Base-by-base conservation (phyloP, 2,797 vertebrate species). In the Apogon hyalosoma region DNA sequence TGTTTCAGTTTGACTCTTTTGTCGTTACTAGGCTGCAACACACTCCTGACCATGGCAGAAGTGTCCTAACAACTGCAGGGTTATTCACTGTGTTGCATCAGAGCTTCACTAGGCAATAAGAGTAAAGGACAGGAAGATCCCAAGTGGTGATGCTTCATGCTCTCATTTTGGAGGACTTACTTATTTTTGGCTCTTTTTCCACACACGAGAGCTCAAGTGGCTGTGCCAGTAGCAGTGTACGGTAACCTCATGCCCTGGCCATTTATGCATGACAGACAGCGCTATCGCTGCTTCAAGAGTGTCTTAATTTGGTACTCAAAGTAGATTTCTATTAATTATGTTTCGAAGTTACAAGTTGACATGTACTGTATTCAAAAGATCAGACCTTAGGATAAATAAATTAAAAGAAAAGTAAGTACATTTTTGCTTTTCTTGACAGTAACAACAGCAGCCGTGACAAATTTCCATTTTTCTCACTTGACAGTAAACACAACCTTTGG, bases 101-200 rank as follows among this genome's bases (percentile, higher is more conserved):
- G 60, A 66, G 40, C 48, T 68, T 62, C 55, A 46, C 45, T 51
- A 58, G 54, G 61, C 66, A 74, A 55, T 56, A 77, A 69, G 63
- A 54, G 69, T 19, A 69, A 66, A 89, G 83, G 76, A 88, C 77
- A 80, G 81, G 58, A 75, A 59, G 75, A 64, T 88, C 79, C 79
- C 77, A 69, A 63, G 77, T 73, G 74, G 48, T 56, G 50, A 66
- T 74, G 79, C 59, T 76, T 71, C 73, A 73, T 75, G 84, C 77
- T 80, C 79, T 77, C 60, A 69, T 87, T 85, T 80, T 75, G 21
- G 69, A 79, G 69, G 56, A 75, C 69, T 68, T 43, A 0, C 38
- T 65, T 88, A 87, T 86, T 85, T 90, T 84, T 81, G 87, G 80
- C 69, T 60, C 47, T 12, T 80, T 75, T 12, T 14, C 52, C 59